Evolutionary conservation across 2,797 vertebrate species (phyloP).

Genomic region (Pitangus sulphuratus): DNA sequence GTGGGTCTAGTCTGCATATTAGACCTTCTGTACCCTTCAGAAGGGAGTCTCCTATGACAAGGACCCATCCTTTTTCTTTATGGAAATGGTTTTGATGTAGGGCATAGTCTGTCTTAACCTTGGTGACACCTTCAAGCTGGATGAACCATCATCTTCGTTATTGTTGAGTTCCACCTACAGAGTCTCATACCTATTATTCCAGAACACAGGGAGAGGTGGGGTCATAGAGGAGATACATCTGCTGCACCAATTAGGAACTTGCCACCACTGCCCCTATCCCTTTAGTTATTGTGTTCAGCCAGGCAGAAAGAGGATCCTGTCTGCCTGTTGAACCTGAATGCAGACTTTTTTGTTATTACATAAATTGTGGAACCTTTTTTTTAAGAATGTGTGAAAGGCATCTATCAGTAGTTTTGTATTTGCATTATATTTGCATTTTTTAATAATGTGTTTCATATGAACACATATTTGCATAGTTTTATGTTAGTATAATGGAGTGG

Average conservation of each 20-base stretch:
- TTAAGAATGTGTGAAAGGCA: background rate
- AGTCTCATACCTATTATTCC: fast-evolving
- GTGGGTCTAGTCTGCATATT: background rate
- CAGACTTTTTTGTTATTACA: background rate
- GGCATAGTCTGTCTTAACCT: background rate
- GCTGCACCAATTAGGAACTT: background rate
- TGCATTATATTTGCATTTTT: background rate
- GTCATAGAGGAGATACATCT: fast-evolving
- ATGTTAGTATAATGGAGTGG: background rate
- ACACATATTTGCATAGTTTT: background rate
- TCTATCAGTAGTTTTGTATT: background rate
- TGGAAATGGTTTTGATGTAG: background rate
- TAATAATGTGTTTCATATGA: background rate
- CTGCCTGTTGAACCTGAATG: background rate
- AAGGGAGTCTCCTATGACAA: background rate
- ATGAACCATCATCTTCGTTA: background rate
- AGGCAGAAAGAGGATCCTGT: background rate
- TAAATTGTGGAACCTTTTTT: background rate
- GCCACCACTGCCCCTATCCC: background rate
- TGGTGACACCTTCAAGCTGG: background rate
- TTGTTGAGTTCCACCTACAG: background rate
- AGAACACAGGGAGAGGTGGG: background rate
- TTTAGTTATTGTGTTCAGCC: background rate
- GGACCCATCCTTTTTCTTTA: background rate
- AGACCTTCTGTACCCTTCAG: background rate